Conservation (phyloP, 2,888 invertebrate genomes). For the Ennomos fuscantarius region DNA sequence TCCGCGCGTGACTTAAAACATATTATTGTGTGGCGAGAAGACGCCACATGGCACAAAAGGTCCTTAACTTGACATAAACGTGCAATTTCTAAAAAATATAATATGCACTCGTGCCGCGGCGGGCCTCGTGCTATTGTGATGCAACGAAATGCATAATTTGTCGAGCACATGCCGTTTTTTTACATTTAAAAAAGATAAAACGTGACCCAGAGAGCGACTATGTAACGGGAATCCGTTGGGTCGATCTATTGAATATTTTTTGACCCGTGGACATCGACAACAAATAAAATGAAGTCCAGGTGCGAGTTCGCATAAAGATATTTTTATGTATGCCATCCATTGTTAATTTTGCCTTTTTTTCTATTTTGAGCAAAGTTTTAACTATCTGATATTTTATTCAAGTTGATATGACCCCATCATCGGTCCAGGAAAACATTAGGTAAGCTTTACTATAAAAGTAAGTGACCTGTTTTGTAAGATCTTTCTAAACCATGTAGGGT, state of each 20-base stretch:
- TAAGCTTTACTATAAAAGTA: too few relatives aligned
- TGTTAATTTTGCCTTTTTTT: slow-evolving; percentile 46
- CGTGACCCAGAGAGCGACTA: slow-evolving; percentile 75
- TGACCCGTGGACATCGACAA: slow-evolving; percentile 76
- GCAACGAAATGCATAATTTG: slow-evolving; percentile 82
- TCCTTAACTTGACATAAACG: slow-evolving; percentile 69
- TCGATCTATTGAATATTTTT: slow-evolving; percentile 75
- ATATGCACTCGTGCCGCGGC: slow-evolving; percentile 67
- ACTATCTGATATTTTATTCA: slow-evolving; percentile 2
- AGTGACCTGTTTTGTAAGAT: too few relatives aligned
- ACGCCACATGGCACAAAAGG: slow-evolving; percentile 61
- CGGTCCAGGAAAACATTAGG: neutral
- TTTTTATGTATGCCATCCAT: slow-evolving; percentile 50
- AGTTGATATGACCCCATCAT: slow-evolving; percentile 19
- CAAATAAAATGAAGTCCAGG: slow-evolving; percentile 73
- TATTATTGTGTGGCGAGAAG: slow-evolving; percentile 59
- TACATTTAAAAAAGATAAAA: slow-evolving; percentile 65
- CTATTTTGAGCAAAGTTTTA: slow-evolving; percentile 16
- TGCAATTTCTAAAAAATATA: slow-evolving; percentile 68
- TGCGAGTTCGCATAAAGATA: slow-evolving; percentile 70
- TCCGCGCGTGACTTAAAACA: slow-evolving; percentile 45
- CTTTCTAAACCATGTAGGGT: too few relatives aligned
- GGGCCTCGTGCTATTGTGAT: slow-evolving; percentile 70
- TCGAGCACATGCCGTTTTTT: slow-evolving; percentile 80
- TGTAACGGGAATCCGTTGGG: slow-evolving; percentile 75